Percentiles rank a stretch among this genome's conserved stretches.
phyloP scores from a whole-genome alignment of 2,113 vertebrate genomes.

The Antechinus stuartii region DNA sequence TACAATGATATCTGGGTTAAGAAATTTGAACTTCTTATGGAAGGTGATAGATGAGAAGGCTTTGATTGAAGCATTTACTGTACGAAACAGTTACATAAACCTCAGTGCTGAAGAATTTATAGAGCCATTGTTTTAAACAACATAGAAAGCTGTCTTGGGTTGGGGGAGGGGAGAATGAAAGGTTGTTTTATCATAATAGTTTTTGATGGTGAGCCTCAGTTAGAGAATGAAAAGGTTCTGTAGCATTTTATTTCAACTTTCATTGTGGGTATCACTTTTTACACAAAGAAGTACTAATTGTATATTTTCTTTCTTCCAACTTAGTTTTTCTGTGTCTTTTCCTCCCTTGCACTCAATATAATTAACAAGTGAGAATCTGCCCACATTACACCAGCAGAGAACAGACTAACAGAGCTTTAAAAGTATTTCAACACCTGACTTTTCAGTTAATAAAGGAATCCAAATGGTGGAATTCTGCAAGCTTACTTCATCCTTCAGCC shows the following conservation, averaged over 20 bases:
- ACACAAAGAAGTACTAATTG: slow-evolving; percentile 37
- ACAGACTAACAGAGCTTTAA: slow-evolving; percentile 80
- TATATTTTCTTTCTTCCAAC: slow-evolving; percentile 63
- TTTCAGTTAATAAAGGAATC: slow-evolving; percentile 81
- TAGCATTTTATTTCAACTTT: background rate
- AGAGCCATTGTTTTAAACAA: background rate
- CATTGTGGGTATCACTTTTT: slow-evolving; percentile 10
- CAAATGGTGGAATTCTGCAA: slow-evolving; percentile 77
- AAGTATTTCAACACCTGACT: slow-evolving; percentile 82
- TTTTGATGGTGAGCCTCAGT: background rate
- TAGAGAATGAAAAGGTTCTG: slow-evolving; percentile 20
- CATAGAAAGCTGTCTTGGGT: slow-evolving; percentile 8
- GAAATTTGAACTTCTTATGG: background rate
- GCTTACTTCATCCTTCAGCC: slow-evolving; percentile 72
- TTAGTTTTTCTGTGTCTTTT: slow-evolving; percentile 71
- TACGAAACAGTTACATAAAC: background rate
- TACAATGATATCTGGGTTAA: background rate
- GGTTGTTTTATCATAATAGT: background rate
- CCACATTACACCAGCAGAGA: slow-evolving; percentile 77
- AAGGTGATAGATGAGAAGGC: background rate
- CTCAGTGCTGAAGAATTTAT: background rate
- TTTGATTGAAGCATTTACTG: background rate
- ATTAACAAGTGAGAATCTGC: slow-evolving; percentile 84
- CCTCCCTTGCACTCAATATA: slow-evolving; percentile 72
- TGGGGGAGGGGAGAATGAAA: background rate